Percentiles rank a stretch among this genome's conserved stretches.
Conservation (phyloP, 2,888 invertebrate genomes). For the Argynnis bischoffii region DNA sequence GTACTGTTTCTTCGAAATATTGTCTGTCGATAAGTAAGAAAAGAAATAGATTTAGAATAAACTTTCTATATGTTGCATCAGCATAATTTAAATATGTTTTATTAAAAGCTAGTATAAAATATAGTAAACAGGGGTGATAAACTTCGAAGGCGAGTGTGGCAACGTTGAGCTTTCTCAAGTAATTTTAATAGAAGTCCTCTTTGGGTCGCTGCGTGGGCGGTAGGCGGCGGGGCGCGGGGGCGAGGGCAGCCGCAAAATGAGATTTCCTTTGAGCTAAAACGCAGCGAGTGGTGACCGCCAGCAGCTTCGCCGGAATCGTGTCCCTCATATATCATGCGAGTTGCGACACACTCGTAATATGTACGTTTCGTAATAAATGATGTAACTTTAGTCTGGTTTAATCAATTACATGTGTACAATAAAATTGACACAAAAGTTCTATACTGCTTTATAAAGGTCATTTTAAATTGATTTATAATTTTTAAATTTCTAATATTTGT, state of each 20-base stretch:
- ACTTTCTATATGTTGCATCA: no score
- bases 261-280: conserved; percentile 77
- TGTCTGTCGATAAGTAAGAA: no score
- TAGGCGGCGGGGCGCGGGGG: conserved; percentile 39
- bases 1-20: no score
- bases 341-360: conserved; percentile 45
- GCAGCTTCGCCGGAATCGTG: conserved; percentile 55
- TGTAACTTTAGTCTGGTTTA: conserved; percentile 10
- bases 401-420: background rate
- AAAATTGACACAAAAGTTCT: no score
- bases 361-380: conserved; percentile 43
- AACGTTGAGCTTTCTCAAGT: conserved; percentile 73
- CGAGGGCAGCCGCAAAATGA: conserved; percentile 64
- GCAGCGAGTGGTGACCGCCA: conserved; percentile 64
- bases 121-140: conserved; percentile 53
- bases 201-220: conserved; percentile 43
- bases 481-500: no score
- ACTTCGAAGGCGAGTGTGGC: conserved; percentile 43
- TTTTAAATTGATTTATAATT: no score
- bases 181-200: conserved; percentile 77
- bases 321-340: conserved; percentile 61
- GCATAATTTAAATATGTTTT: no score
- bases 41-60: no score
- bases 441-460: no score
- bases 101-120: conserved; percentile 23